Conservation (phyloP, 2,797 vertebrate species). For the Nothura maculosa region DNA sequence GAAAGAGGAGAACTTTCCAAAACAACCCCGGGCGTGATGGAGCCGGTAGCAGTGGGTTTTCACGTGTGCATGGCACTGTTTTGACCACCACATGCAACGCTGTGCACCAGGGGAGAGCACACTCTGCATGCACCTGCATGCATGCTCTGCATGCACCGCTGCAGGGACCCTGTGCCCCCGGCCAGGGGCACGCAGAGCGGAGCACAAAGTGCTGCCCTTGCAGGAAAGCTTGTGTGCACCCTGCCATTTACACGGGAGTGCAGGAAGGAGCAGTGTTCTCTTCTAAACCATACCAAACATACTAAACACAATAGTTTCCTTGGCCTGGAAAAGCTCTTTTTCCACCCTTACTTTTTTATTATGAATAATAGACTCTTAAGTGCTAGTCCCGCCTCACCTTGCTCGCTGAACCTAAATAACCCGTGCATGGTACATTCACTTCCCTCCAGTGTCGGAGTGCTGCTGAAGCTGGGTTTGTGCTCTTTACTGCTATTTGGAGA, state of each 20-base stretch:
- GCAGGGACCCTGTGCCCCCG: neutral
- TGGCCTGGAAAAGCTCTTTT: constrained; percentile 1
- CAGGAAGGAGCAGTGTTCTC: neutral
- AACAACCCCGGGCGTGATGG: neutral
- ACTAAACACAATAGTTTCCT: neutral
- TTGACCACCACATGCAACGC: neutral
- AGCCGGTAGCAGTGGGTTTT: neutral
- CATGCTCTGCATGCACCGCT: neutral
- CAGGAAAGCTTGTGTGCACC: neutral
- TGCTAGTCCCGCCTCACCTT: neutral
- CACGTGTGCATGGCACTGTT: neutral
- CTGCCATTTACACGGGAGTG: neutral
- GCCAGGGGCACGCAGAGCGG: too few species aligned
- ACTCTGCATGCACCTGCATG: too few species aligned
- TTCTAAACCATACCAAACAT: neutral
- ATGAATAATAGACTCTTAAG: rapidly evolving
- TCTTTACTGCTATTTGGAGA: neutral
- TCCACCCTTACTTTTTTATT: neutral
- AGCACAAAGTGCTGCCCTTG: constrained; percentile 3
- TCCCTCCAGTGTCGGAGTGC: rapidly evolving
- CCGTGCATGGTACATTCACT: rapidly evolving
- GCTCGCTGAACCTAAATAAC: neutral
- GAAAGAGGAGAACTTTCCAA: neutral
- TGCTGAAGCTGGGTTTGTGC: neutral
- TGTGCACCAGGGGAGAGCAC: neutral